These are phyloP conservation scores for Montipora capitata DNA, from an alignment of 92 coral and sea anemone genomes.

Conservation along the genomic window DNA sequence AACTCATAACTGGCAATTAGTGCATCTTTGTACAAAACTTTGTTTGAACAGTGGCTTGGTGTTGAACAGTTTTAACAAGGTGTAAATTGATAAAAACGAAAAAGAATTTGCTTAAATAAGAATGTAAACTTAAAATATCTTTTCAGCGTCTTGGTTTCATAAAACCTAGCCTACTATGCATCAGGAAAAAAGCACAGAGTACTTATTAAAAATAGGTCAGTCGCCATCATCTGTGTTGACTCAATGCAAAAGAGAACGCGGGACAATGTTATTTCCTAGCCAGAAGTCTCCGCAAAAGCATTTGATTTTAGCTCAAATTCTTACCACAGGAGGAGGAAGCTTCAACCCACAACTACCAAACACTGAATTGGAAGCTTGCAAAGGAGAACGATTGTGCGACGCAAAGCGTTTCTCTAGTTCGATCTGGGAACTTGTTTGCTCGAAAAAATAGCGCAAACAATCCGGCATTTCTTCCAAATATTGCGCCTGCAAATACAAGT, in stretches of 20 bases:
- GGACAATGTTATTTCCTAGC: not conserved
- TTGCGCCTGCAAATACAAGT: slow-evolving; percentile 30
- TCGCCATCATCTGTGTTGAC: slow-evolving; percentile 4
- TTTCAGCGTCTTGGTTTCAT: too few species aligned
- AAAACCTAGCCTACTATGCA: too few species aligned
- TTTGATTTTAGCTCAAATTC: not conserved
- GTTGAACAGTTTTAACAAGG: too few species aligned
- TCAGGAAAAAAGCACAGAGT: too few species aligned
- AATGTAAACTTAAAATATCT: too few species aligned
- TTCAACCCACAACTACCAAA: slow-evolving; percentile 57
- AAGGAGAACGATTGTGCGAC: slow-evolving; percentile 5
- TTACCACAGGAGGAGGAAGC: slow-evolving; percentile 89
- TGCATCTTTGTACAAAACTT: too few species aligned
- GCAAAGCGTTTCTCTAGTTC: slow-evolving; percentile 37
- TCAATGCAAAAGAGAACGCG: not conserved
- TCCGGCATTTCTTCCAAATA: slow-evolving; percentile 75
- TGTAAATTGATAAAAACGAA: too few species aligned
- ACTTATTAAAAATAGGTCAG: too few species aligned
- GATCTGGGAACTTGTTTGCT: slow-evolving; percentile 25
- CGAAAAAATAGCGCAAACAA: slow-evolving; percentile 74
- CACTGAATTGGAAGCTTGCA: slow-evolving; percentile 53
- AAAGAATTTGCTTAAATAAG: too few species aligned
- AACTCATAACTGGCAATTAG: too few species aligned
- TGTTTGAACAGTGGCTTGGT: too few species aligned
- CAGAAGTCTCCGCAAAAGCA: not conserved